These are phyloP conservation scores for Oreotrochilus melanogaster DNA, from an alignment of 2,113 vertebrate species.

Conservation along the genomic window DNA sequence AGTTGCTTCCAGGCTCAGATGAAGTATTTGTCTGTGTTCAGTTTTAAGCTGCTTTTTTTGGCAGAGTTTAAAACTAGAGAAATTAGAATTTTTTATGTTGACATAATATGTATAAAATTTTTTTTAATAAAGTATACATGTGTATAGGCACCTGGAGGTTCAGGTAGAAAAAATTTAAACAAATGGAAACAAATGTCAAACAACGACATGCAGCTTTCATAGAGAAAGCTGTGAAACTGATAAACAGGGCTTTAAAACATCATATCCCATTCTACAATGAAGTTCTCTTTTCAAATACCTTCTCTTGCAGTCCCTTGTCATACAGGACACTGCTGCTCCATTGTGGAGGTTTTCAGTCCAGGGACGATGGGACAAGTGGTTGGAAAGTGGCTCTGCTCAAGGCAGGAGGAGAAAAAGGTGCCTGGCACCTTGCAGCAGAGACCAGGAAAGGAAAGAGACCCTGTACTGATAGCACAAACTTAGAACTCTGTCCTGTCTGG, in stretches of 20 bases:
- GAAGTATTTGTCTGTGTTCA: not conserved
- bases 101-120: not conserved
- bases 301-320: not conserved
- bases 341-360: not conserved
- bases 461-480: not conserved
- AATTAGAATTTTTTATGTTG: not conserved
- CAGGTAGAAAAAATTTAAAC: not conserved
- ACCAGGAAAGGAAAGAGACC: not conserved
- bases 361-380: rapidly evolving
- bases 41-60: not conserved
- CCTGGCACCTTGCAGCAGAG: rapidly evolving
- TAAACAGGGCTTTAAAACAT: not conserved
- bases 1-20: not conserved
- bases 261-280: not conserved
- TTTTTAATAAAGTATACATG: not conserved
- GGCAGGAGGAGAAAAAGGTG: not conserved
- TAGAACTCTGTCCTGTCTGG: not conserved
- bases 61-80: not conserved
- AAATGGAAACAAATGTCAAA: not conserved
- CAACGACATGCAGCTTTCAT: rapidly evolving
- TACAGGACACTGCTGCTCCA: not conserved
- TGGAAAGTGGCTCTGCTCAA: not conserved
- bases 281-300: not conserved
- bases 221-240: not conserved
- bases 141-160: not conserved